phyloP scores from a whole-genome alignment of 2,888 invertebrate genomes.

The Ypsolopha sequella region DNA sequence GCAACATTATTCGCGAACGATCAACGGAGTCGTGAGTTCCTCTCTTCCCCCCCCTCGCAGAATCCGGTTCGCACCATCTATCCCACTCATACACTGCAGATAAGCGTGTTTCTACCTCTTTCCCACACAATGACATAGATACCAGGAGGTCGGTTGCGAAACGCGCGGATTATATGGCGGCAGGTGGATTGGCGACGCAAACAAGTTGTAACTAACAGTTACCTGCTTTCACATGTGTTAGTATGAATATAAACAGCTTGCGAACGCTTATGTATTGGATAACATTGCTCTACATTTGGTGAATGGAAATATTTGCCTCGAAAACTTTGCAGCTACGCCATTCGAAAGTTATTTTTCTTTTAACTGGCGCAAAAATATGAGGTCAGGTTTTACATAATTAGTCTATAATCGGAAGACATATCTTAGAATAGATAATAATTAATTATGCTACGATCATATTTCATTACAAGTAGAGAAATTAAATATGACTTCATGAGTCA shows the following conservation, averaged over 20 bases:
- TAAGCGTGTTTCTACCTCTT: constrained; percentile 23
- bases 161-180: constrained; percentile 64
- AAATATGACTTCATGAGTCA: too few relatives aligned
- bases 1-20: constrained; percentile 66
- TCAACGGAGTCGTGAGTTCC: constrained; percentile 35
- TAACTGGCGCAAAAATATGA: too few relatives aligned
- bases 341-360: too few relatives aligned
- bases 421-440: too few relatives aligned
- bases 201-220: constrained; percentile 32
- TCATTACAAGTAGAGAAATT: too few relatives aligned
- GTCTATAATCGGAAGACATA: too few relatives aligned
- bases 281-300: not conserved
- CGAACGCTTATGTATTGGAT: not conserved
- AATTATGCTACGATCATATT: too few relatives aligned
- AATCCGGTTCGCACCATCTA: constrained; percentile 38
- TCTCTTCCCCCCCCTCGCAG: constrained; percentile 57
- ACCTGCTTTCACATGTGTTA: constrained; percentile 56
- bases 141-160: constrained; percentile 56
- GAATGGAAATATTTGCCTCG: too few relatives aligned
- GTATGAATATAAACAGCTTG: constrained; percentile 12
- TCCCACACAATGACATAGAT: constrained; percentile 59
- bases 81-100: constrained; percentile 24
- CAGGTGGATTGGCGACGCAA: constrained; percentile 63
- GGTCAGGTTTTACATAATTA: too few relatives aligned
- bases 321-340: too few relatives aligned